Base-by-base conservation (phyloP, 2,888 invertebrate species). In the Crossocerus cetratus region DNA sequence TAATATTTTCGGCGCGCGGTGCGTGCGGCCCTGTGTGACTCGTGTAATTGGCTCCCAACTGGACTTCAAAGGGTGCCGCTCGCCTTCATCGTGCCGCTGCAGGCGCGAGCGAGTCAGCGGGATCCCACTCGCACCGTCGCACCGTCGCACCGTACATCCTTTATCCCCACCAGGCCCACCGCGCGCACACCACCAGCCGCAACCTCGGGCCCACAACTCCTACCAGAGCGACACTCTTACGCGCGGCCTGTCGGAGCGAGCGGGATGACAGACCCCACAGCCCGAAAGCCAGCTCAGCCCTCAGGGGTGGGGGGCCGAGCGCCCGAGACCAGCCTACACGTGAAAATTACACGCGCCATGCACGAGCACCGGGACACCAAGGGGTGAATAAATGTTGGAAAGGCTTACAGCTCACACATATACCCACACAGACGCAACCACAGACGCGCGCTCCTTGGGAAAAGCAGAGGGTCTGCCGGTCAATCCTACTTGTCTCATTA, bases 41-140 rank as follows among this genome's bases (percentile, higher is more conserved):
- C 90, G 90, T 90, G 90, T 90, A 90, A 90, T 90, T 90, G 90
- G 90, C 90, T 90, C 89, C 90, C 90, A 90, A 90, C 89, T 90
- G 90, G 90, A 90, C 90, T 89, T 90, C 90, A 90, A 90, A 90
- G 88, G 86, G 83, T 74, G 87, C 90, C 90, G 90, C 90, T 90
- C 86, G 83, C 89, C 90, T 90, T 90, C 90, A 90, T 90, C 90
- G 84, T 85, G 87, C 90, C 90, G 90, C 88, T 89, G 87, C 85
- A 49, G 68, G 86, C 80, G 82, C 80, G 83, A 84, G 78, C 80
- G 83, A 76, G 74, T 65, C 69, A 56, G 42, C 43, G 83, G 75
- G 72, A 66, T 66, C 74, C 20, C 63, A 49, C 18, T 58, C 59
- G 62, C 74, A 49, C 16, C 16, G 49, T 49, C 49, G 14, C 49